phyloP scores from a whole-genome alignment of 92 coral and sea anemone species.

The Siderastrea siderea region DNA sequence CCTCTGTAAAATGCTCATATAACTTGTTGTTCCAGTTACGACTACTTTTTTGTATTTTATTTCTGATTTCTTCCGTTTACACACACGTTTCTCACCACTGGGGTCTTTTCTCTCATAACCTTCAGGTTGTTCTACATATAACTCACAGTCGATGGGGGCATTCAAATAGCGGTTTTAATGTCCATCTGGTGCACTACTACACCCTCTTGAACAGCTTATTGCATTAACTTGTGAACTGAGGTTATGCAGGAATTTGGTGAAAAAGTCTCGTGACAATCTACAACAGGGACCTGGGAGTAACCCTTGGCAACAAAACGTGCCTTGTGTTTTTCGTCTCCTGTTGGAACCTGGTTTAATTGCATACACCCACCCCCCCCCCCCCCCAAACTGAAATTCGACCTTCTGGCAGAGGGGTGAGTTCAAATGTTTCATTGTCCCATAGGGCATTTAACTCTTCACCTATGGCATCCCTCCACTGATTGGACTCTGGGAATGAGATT shows the following conservation, averaged over 20 bases:
- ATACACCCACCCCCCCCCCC: slow-evolving; percentile 64
- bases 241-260: slow-evolving; percentile 55
- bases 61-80: slow-evolving; percentile 29
- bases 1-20: slow-evolving; percentile 16
- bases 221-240: slow-evolving; percentile 52
- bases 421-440: slow-evolving; percentile 51
- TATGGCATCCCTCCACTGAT: slow-evolving; percentile 28
- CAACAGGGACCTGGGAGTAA: slow-evolving; percentile 53
- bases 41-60: slow-evolving; percentile 45
- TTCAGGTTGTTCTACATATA: slow-evolving; percentile 53
- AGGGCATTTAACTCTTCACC: slow-evolving; percentile 38
- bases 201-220: slow-evolving; percentile 38
- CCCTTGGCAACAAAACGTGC: slow-evolving; percentile 67
- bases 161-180: slow-evolving; percentile 55
- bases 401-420: slow-evolving; percentile 57
- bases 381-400: slow-evolving; percentile 57
- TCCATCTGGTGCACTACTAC: slow-evolving; percentile 54
- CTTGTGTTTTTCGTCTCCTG: slow-evolving; percentile 39
- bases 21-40: slow-evolving; percentile 52
- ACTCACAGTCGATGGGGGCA: slow-evolving; percentile 60
- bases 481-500: slow-evolving; percentile 4
- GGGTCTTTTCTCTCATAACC: slow-evolving; percentile 54
- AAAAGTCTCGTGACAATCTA: slow-evolving; percentile 65
- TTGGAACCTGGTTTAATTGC: slow-evolving; percentile 60
- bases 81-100: slow-evolving; percentile 52